These are phyloP conservation scores for Vimba vimba DNA, from an alignment of 2,113 vertebrate genomes.

Conservation along the genomic window DNA sequence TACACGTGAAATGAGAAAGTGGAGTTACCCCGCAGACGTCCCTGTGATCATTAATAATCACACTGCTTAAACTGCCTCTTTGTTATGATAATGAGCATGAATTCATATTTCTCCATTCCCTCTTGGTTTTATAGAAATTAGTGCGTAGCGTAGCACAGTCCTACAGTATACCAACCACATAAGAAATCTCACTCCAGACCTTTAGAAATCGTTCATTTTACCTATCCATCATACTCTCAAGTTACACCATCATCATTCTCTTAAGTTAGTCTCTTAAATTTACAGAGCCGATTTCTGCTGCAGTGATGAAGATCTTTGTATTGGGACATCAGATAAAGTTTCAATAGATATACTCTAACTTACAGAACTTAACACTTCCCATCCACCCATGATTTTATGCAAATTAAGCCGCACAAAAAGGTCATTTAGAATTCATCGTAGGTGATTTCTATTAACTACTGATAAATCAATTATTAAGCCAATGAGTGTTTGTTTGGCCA, in stretches of 20 bases:
- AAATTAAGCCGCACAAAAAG: background rate
- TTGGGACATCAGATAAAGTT: background rate
- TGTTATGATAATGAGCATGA: constrained; percentile 29
- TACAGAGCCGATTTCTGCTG: background rate
- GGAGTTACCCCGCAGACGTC: constrained; percentile 28
- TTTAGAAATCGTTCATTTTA: background rate
- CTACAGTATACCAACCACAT: background rate
- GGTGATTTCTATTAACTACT: background rate
- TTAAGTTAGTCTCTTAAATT: background rate
- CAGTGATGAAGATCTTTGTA: background rate
- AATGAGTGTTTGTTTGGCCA: too few relatives aligned
- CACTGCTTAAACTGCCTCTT: constrained; percentile 42
- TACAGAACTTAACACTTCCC: background rate
- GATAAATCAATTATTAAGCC: too few relatives aligned
- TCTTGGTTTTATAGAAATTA: constrained; percentile 1
- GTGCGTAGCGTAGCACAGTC: background rate
- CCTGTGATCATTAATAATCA: constrained; percentile 48
- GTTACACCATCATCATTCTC: background rate
- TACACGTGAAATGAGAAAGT: constrained; percentile 49
- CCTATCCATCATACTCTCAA: background rate
- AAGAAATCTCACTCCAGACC: background rate
- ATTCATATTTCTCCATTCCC: background rate
- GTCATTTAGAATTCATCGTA: background rate
- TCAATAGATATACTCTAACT: background rate
- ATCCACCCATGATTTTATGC: background rate